A percentile compares a stretch with the other conserved stretches of the same genome.
Conservation (phyloP, 2,797 vertebrate genomes). For the Semaprochilodus insignis region DNA sequence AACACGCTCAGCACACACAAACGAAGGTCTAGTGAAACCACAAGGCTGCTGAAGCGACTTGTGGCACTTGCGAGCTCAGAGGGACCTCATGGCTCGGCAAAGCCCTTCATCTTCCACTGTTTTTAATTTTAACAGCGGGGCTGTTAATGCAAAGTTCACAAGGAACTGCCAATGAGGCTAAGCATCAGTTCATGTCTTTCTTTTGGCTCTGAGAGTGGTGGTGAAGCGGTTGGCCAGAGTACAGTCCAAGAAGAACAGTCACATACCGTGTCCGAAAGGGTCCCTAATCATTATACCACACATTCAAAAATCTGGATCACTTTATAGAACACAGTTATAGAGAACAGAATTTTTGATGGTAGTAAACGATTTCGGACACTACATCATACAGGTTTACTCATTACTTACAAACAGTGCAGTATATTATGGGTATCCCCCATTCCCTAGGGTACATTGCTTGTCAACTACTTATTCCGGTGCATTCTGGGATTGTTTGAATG, state of each 20-base stretch:
- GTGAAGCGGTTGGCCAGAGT: not conserved
- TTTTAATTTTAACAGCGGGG: not conserved
- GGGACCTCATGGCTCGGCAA: not conserved
- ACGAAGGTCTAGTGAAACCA: slow-evolving; percentile 8
- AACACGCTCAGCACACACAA: slow-evolving; percentile 11
- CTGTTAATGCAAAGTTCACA: not conserved
- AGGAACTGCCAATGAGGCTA: not conserved
- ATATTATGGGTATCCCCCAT: no score
- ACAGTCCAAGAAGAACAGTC: not conserved
- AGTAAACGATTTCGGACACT: no score
- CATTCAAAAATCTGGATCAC: no score
- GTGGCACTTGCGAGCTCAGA: not conserved
- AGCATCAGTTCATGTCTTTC: not conserved
- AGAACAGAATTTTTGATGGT: no score
- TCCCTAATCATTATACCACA: no score
- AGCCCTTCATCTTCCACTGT: not conserved
- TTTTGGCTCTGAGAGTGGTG: not conserved
- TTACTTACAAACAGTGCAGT: no score
- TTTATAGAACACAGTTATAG: no score
- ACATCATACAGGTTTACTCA: no score
- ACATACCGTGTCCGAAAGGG: no score
- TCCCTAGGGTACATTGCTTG: no score
- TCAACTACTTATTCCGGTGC: no score
- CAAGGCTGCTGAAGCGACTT: slow-evolving; percentile 7
- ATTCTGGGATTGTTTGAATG: no score